A percentile compares a stretch with the other conserved stretches of the same genome.
Conservation (phyloP, 2,888 invertebrate genomes). For the Nymphalis polychloros region DNA sequence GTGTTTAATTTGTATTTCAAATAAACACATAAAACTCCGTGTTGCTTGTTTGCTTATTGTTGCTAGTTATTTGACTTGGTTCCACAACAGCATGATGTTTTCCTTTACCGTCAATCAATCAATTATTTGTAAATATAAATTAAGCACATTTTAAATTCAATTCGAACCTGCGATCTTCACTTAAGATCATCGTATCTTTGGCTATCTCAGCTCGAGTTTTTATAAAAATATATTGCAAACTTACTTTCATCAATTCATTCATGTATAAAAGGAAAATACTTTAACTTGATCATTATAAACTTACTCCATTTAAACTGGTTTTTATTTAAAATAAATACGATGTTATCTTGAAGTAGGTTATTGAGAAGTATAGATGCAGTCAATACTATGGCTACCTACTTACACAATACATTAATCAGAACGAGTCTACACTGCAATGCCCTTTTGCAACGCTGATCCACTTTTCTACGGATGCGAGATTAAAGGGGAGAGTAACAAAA, state of each 20-base stretch:
- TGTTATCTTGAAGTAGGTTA: conserved; percentile 21
- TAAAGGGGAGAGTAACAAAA: conserved; percentile 81
- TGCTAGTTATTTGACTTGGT: no score
- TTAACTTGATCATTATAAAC: conserved; percentile 4
- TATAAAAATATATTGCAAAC: neutral
- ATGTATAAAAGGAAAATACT: neutral
- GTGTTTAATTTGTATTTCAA: no score
- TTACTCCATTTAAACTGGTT: neutral
- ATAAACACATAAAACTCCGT: no score
- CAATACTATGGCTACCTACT: conserved; percentile 37
- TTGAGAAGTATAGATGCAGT: conserved; percentile 30
- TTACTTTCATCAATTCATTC: neutral
- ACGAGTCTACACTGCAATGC: conserved; percentile 74
- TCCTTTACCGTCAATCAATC: no score
- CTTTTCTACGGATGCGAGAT: conserved; percentile 81
- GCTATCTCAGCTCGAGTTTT: no score
- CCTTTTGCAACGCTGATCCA: conserved; percentile 79
- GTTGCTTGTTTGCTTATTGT: no score
- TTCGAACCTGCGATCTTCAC: no score
- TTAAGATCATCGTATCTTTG: no score
- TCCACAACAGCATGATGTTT: no score
- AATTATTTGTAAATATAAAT: no score
- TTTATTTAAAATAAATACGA: conserved; percentile 8
- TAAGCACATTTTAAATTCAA: no score
- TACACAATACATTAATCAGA: conserved; percentile 76